These are phyloP conservation scores for Psophia crepitans DNA, from an alignment of 2,113 vertebrate species.

Conservation along the genomic window DNA sequence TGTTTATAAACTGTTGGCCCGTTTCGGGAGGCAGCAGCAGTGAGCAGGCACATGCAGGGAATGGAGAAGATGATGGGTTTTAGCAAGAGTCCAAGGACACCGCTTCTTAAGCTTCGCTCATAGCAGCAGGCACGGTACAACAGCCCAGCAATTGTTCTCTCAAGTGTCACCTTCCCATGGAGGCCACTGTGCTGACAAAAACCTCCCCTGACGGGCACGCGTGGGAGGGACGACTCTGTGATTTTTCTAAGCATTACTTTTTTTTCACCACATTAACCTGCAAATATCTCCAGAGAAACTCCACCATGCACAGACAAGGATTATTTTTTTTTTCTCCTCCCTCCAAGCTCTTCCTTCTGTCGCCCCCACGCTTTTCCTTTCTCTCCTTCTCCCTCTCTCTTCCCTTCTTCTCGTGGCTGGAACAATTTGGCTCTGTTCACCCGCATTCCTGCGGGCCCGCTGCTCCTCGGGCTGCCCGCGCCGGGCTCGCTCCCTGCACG, in stretches of 20 bases:
- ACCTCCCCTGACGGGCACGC: background rate
- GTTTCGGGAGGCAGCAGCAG: constrained; percentile 67
- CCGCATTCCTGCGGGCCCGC: constrained; percentile 69
- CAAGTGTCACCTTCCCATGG: constrained; percentile 70
- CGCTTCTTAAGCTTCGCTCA: constrained; percentile 78
- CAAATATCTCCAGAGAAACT: background rate
- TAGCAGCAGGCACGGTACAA: constrained; percentile 54
- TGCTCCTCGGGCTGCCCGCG: constrained; percentile 59
- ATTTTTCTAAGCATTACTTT: background rate
- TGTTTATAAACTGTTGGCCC: constrained; percentile 58
- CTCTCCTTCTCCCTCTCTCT: constrained; percentile 45
- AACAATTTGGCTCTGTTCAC: constrained; percentile 71
- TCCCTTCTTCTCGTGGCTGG: constrained; percentile 45
- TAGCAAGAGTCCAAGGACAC: constrained; percentile 72
- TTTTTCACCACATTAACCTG: background rate
- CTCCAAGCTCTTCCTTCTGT: background rate
- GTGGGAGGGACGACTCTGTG: background rate
- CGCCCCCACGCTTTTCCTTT: background rate
- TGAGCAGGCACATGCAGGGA: constrained; percentile 9
- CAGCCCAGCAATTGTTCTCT: constrained; percentile 79
- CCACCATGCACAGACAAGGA: background rate
- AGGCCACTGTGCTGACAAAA: constrained; percentile 61
- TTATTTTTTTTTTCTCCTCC: background rate
- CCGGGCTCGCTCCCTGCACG: background rate
- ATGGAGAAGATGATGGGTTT: constrained; percentile 70